Conservation (phyloP, 1,140 invertebrate genomes). For the Euura saliciscinereae region DNA sequence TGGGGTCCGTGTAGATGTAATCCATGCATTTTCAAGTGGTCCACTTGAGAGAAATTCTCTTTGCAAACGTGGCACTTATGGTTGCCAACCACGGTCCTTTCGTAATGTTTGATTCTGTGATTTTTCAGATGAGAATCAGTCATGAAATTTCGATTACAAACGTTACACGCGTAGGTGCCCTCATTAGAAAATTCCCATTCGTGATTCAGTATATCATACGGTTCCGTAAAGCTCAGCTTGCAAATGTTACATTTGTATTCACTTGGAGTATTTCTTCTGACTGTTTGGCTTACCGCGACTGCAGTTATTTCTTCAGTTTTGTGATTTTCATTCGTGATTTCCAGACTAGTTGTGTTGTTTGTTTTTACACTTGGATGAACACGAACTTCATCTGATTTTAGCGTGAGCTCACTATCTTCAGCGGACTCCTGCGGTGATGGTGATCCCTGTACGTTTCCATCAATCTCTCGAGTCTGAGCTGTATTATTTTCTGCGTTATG, state of each 20-base stretch:
- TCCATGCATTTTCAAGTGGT: neutral
- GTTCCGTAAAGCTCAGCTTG: neutral
- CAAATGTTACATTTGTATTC: neutral
- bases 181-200: slow-evolving; percentile 3
- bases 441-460: neutral
- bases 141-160: neutral
- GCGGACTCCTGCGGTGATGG: neutral
- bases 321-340: neutral
- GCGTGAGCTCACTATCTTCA: neutral
- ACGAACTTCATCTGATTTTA: neutral
- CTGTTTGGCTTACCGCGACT: neutral
- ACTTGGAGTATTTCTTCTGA: neutral
- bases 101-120: neutral
- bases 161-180: neutral
- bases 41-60: neutral
- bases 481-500: neutral
- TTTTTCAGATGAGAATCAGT: neutral
- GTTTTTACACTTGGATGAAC: neutral
- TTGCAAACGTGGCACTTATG: neutral
- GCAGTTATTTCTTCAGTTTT: neutral
- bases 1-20: slow-evolving; percentile 2
- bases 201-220: neutral
- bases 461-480: neutral
- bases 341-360: neutral
- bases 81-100: neutral